These are phyloP conservation scores for Hirtodrosophila duncani DNA, from an alignment of 2,888 invertebrate species.

Conservation along the genomic window DNA sequence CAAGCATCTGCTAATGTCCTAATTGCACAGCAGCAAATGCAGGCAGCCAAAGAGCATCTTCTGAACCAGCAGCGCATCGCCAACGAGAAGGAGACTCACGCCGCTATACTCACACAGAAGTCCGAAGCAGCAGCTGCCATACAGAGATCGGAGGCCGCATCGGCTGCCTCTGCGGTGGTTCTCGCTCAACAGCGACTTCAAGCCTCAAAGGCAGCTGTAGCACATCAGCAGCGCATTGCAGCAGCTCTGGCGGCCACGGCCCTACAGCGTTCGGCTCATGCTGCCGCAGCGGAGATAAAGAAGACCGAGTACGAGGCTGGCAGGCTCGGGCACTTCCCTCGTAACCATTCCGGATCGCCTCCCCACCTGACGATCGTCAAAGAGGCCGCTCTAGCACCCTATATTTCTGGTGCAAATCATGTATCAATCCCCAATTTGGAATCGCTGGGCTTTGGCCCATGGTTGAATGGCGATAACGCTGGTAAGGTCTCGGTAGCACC, in stretches of 20 bases:
- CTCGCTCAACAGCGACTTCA: conserved; percentile 85
- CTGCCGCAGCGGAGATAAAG: conserved; percentile 85
- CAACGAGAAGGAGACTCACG: conserved; percentile 86
- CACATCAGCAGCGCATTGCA: conserved; percentile 85
- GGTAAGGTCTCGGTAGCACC: too few relatives aligned
- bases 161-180: conserved; percentile 83
- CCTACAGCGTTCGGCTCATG: conserved; percentile 84
- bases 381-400: conserved; percentile 80
- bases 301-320: conserved; percentile 82
- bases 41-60: conserved; percentile 85
- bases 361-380: conserved; percentile 82
- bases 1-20: conserved; percentile 85
- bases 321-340: conserved; percentile 82
- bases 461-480: conserved; percentile 47
- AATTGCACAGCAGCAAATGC: conserved; percentile 85
- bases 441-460: conserved; percentile 58
- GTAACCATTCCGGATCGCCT: conserved; percentile 80
- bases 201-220: conserved; percentile 84
- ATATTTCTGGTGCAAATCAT: conserved; percentile 75
- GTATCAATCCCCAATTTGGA: conserved; percentile 63
- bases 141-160: conserved; percentile 83
- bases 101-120: conserved; percentile 82
- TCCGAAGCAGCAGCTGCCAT: conserved; percentile 84
- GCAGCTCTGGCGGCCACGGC: conserved; percentile 86
- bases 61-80: conserved; percentile 86